Base-by-base conservation (phyloP, 2,113 vertebrate genomes). In the Pipa parva region DNA sequence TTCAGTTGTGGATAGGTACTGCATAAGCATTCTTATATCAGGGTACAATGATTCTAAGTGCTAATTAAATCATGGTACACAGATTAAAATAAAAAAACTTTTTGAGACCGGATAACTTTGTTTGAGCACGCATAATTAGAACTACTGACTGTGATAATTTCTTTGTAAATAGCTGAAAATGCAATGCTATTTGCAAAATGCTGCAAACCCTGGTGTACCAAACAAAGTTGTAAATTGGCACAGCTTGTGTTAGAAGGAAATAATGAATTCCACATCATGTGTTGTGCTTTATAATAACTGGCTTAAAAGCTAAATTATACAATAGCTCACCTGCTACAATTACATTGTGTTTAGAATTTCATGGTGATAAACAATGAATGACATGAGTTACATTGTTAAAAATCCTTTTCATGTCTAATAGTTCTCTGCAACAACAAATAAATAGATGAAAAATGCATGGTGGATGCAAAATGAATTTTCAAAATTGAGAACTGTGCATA, bases 81-180 rank as follows among this genome's bases (percentile, higher is more conserved):
- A 57, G 3, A 10, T 48, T 57, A 39, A 39, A 66, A n/a, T n/a
- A n/a, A 65, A 58, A n/a, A 17, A 39, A 12, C 33, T 66, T 57
- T 58, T 67, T 56, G 37, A 36, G 42, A 46, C 42, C 13, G 27
- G 42, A 26, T 57, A 15, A 45, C 50, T 26, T 22, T 48, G 45
- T 31, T 18, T 21, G 36, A 67, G 57, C 56, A 56, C 54, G 24
- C 55, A 36, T 67, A 58, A 58, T 66, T 67, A 55, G 54, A 58
- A 58, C 49, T 20, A 12, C 63, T 58, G n/a, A 45, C 63, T 59
- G 63, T 67, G 63, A 67, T 67, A 67, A 67, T 67, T 57, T 27
- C 48, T n/a, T 29, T 57, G 55, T 11, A 55, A 67, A 58, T 49
- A 25, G 21, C 36, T 49, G 54, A 67, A 58, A 57, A 49, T 58